Base-by-base conservation (phyloP, 2,113 vertebrate genomes). In the Tursiops truncatus region DNA sequence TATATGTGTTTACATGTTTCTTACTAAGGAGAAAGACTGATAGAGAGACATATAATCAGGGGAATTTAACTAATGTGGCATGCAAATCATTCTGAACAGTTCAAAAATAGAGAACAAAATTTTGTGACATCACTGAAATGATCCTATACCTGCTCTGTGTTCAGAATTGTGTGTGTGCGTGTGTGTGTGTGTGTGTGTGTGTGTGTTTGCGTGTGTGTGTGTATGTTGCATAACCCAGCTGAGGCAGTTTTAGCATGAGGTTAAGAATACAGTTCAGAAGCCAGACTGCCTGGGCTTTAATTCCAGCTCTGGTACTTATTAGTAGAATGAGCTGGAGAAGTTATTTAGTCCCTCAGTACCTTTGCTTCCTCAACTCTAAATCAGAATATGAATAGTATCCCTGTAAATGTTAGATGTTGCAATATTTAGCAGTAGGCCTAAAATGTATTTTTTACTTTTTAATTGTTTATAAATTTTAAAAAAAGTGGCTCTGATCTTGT, bases 11-110 rank as follows among this genome's bases (percentile, higher is more conserved):
- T 93, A 87, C 17, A 62, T 92, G 71, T 82, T 95, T 88, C 80
- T 87, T 96, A 26, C 68, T 87, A 83, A 82, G 79, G 23, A 47
- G 11, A 58, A 50, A 94, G n/a, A 95, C 26, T 56, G 86, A 95
- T 87, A 84, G 23, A n/a, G 76, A 89, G 82, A 92, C 20, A 95
- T 90, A 91, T 96, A 95, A 88, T 91, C 77, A 95, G 71, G 60
- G 74, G 90, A 89, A 82, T 77, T 71, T 88, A 86, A 87, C 36
- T 95, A 91, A 94, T 84, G 58, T 94, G 77, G 63, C 58, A 80
- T 92, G 38, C 41, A 97, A 94, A 91, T 95, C 79, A 83, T 44
- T 83, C 31, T 71, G 33, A 93, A 97, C 6, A 53, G 68, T 95
- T 97, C 26, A 91, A 73, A 90, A 91, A 85, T 31, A 28, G 28